Evolutionary conservation across 2,797 vertebrate genomes (phyloP).

Genomic region (Graptemys geographica): DNA sequence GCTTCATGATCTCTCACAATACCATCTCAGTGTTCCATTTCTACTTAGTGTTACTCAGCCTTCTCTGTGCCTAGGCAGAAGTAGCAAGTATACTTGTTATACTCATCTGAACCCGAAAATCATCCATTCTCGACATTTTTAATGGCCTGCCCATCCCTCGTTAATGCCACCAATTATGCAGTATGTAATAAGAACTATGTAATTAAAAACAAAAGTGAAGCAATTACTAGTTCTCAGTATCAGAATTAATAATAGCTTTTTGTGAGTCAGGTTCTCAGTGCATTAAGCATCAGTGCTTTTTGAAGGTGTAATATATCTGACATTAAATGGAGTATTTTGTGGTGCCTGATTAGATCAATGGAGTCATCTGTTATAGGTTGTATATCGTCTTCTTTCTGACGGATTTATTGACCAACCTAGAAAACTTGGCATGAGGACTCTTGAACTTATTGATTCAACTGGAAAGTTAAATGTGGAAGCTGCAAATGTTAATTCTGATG

Average conservation of each 20-base stretch:
- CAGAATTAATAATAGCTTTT: neutral
- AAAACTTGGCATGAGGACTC: constrained; percentile 23
- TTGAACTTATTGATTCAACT: constrained; percentile 33
- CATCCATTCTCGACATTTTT: neutral
- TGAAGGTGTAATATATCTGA: constrained; percentile 44
- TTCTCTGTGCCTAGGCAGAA: neutral
- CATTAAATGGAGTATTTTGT: constrained; percentile 53
- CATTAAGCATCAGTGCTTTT: constrained; percentile 34
- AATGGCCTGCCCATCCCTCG: neutral
- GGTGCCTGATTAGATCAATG: constrained; percentile 35
- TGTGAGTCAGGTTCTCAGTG: constrained; percentile 31
- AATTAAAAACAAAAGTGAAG: constrained; percentile 34
- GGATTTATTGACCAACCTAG: constrained; percentile 52
- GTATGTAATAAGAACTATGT: neutral
- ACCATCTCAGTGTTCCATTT: neutral
- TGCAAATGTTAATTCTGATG: constrained; percentile 4
- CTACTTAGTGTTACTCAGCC: neutral
- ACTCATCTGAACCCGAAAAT: neutral
- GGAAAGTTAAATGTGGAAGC: constrained; percentile 42
- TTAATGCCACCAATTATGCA: neutral
- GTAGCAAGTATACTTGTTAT: neutral
- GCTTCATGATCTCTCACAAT: neutral
- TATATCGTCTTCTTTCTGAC: constrained; percentile 40
- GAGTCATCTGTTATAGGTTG: constrained; percentile 55
- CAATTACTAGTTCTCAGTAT: neutral